Evolutionary conservation across 2,113 vertebrate genomes (phyloP).

Genomic region (Daubentonia madagascariensis): DNA sequence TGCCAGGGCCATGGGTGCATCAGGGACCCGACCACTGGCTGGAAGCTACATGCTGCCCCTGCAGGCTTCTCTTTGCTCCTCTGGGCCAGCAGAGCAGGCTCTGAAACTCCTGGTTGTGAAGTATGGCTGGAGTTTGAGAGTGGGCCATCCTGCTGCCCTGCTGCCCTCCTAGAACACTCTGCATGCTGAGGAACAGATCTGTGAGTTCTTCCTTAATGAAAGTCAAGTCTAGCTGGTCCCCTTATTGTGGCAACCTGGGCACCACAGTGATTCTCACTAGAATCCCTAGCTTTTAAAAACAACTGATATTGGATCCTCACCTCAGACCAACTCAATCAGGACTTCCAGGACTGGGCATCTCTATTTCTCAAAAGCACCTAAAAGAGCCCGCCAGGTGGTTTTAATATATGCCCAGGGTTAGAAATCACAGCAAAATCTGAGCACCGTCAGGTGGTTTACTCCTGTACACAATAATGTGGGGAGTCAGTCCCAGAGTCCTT

Average conservation of each 20-base stretch:
- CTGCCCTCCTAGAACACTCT: neutral
- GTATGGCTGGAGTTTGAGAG: neutral
- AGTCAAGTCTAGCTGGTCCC: too few relatives aligned
- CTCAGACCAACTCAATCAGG: neutral
- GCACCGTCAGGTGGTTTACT: neutral
- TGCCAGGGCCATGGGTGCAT: neutral
- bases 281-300: neutral
- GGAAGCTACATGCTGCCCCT: accelerated
- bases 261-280: neutral
- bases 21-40: neutral
- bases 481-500: neutral
- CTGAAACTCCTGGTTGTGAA: neutral
- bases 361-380: neutral
- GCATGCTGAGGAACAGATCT: neutral
- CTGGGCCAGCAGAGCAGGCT: neutral
- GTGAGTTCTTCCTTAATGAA: neutral
- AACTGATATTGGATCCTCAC: neutral
- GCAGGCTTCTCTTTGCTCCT: neutral
- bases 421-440: neutral
- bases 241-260: neutral
- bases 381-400: neutral
- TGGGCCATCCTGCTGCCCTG: neutral
- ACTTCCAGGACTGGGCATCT: neutral
- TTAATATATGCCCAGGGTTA: neutral
- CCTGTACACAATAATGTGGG: neutral